These are phyloP conservation scores for Rhinella marina DNA, from an alignment of 2,797 vertebrate species.

Conservation along the genomic window DNA sequence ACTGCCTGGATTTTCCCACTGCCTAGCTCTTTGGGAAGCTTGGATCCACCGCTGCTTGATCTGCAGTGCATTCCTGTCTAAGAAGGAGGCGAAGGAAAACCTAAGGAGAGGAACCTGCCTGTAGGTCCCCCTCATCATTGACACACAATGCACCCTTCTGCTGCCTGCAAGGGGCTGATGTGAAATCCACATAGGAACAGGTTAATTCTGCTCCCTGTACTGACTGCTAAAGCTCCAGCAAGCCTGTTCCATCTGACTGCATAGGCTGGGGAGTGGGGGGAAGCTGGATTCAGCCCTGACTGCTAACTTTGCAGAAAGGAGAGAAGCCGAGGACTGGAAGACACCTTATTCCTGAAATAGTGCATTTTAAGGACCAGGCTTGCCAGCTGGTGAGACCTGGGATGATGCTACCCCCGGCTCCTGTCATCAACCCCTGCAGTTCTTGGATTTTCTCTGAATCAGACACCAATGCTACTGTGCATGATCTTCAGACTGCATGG, in stretches of 20 bases:
- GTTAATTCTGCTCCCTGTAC: slow-evolving; percentile 30
- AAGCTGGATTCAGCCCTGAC: slow-evolving; percentile 34
- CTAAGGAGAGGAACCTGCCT: not conserved
- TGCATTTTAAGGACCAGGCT: not conserved
- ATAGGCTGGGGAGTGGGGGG: slow-evolving; percentile 51
- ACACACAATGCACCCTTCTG: not conserved
- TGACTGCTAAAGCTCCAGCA: slow-evolving; percentile 23
- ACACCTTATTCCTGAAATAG: not conserved
- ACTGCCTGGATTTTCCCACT: slow-evolving; percentile 31
- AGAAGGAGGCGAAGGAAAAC: not conserved
- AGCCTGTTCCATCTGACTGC: slow-evolving; percentile 61
- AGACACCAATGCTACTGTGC: slow-evolving; percentile 54
- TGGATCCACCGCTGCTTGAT: slow-evolving; percentile 11
- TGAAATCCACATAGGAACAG: slow-evolving; percentile 30
- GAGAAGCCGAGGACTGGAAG: slow-evolving; percentile 21
- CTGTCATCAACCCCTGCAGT: slow-evolving; percentile 49
- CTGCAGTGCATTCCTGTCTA: slow-evolving; percentile 41
- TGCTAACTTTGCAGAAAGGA: slow-evolving; percentile 56
- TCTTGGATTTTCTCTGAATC: slow-evolving; percentile 49
- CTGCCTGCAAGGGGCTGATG: slow-evolving; percentile 11
- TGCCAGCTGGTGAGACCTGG: not conserved
- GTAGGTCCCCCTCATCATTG: not conserved
- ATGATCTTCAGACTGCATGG: slow-evolving; percentile 56
- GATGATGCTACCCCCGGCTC: slow-evolving; percentile 38
- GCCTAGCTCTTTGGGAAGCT: slow-evolving; percentile 25